These are phyloP conservation scores for Tethya wilhelma DNA, from an alignment of 37 sponge, comb jelly and placozoan species.

Conservation along the genomic window DNA sequence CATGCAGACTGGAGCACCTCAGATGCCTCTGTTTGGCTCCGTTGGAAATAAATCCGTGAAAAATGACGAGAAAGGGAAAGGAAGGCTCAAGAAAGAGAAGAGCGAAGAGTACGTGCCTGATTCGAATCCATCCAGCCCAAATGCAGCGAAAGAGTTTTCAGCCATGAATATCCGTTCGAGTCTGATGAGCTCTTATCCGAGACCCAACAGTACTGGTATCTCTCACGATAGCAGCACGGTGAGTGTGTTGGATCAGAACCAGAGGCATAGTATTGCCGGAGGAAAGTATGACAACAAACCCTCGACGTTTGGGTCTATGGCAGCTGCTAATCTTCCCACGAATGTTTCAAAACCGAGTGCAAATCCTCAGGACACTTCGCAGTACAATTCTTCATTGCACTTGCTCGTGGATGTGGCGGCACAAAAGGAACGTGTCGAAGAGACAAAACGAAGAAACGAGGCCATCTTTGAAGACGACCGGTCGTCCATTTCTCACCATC, in stretches of 20 bases:
- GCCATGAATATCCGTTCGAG: slow-evolving; percentile 10
- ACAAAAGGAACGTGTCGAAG: slow-evolving; percentile 26
- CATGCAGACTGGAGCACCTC: no score
- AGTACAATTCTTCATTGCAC: slow-evolving; percentile 2
- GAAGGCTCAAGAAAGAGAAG: not conserved
- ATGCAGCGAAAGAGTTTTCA: slow-evolving; percentile 6
- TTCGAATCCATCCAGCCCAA: slow-evolving; percentile 28
- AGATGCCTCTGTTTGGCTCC: slow-evolving; percentile 24
- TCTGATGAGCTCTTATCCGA: slow-evolving; percentile 41
- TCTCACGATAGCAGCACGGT: not conserved
- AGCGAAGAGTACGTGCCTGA: slow-evolving; percentile 9
- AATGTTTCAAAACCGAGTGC: not conserved
- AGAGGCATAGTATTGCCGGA: slow-evolving; percentile 52
- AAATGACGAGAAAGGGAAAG: not conserved
- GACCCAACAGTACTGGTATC: not conserved
- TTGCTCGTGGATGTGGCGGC: slow-evolving; percentile 45
- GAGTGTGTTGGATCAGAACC: slow-evolving; percentile 34
- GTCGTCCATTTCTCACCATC: no score
- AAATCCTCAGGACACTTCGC: not conserved
- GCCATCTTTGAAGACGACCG: no score
- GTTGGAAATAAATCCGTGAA: not conserved
- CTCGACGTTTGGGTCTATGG: not conserved
- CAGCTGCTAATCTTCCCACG: not conserved
- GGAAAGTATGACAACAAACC: not conserved
- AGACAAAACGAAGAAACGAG: not conserved